Base-by-base conservation (phyloP, 2,113 vertebrate genomes). In the Periophthalmodon schlosseri region DNA sequence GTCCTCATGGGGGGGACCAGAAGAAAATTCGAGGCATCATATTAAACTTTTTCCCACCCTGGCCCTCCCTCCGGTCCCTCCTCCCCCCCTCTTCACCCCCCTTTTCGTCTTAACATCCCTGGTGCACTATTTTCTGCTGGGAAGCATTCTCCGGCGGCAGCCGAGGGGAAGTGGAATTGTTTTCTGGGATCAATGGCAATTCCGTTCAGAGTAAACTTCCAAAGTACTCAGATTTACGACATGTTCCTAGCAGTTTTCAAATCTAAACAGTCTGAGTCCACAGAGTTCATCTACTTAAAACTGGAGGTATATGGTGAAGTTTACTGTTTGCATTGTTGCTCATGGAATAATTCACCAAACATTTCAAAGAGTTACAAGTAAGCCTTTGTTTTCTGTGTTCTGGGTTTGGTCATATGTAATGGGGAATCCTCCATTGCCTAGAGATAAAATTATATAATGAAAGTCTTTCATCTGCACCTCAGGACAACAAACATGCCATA, bases 121-220 rank as follows among this genome's bases (percentile, higher is more conserved):
- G 88, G 81, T 85, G 88, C 89, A 88, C 82, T 93, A 93, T 95
- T 95, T 89, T 84, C 94, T 94, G 95, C 93, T 94, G 95, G 93
- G 91, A 96, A 95, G 94, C 94, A 94, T 94, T 95, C 86, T 77
- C 90, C 79, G 57, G 89, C 93, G 90, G 92, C 94, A 88, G 63
- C 3, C 87, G 86, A 96, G 93, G 94, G 96, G 96, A 97, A 97
- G 96, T 96, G 91, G 95, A 94, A 98, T 99, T 98, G 96, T 98
- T 95, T 96, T 92, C 78, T 88, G 93, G 94, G 96, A 95, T 97
- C 91, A 93, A 91, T 96, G 85, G 91, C 72, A 81, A 90, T 87
- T 91, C 86, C 81, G 68, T 72, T 82, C 16, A 0, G 73, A 83
- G 74, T 81, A 76, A 82, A 89, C 81, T 84, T 91, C 81, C 81